Evolutionary conservation across 35 echinoderm and acorn worm species (phyloP).

Genomic region (Lytechinus variegatus): DNA sequence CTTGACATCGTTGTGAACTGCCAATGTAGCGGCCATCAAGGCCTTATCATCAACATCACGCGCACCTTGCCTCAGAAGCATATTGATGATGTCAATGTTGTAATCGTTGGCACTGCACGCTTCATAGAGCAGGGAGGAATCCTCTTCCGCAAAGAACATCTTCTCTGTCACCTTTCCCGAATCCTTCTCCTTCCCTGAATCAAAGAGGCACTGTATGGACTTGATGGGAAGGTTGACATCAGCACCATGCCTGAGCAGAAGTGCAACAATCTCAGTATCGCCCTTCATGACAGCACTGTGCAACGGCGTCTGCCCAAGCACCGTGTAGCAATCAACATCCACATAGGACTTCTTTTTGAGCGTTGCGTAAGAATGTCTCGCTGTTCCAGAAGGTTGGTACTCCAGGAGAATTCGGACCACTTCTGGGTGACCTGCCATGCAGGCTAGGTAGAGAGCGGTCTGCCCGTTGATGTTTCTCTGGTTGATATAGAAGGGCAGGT

Average conservation of each 20-base stretch:
- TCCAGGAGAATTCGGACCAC: slow-evolving; percentile 75
- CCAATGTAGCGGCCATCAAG: slow-evolving; percentile 74
- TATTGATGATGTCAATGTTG: slow-evolving; percentile 86
- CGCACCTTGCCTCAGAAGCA: slow-evolving; percentile 88
- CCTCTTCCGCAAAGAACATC: slow-evolving; percentile 59
- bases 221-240: slow-evolving; percentile 88
- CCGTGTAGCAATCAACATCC: slow-evolving; percentile 89
- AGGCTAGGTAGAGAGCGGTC: slow-evolving; percentile 81
- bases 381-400: slow-evolving; percentile 64
- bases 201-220: slow-evolving; percentile 76
- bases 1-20: slow-evolving; percentile 70
- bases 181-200: slow-evolving; percentile 34
- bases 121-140: slow-evolving; percentile 76
- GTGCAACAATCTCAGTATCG: slow-evolving; percentile 77
- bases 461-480: slow-evolving; percentile 85
- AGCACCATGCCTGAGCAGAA: slow-evolving; percentile 82
- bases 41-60: slow-evolving; percentile 78
- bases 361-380: slow-evolving; percentile 26
- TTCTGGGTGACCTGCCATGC: slow-evolving; percentile 75
- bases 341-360: slow-evolving; percentile 66
- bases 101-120: slow-evolving; percentile 74
- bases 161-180: slow-evolving; percentile 48
- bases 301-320: slow-evolving; percentile 84
- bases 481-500: slow-evolving; percentile 85
- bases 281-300: slow-evolving; percentile 79